Percentiles rank a stretch among this genome's conserved stretches.
Conservation (phyloP, 2,888 invertebrate species). For the Lamellibrachia columna region DNA sequence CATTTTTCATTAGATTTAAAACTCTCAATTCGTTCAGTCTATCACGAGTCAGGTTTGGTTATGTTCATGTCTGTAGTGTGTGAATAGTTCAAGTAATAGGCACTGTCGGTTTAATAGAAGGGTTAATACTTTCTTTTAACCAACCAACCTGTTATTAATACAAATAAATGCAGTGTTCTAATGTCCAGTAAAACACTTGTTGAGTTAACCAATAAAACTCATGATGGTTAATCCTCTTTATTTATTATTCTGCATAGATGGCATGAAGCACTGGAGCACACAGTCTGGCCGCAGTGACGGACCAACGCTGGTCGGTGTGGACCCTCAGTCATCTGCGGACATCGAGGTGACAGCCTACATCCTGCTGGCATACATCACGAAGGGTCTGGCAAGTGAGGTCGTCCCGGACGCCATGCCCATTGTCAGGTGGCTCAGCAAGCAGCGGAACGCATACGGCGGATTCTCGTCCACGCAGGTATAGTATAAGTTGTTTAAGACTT, state of each 20-base stretch:
- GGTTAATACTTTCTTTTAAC: too few species aligned
- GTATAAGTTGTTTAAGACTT: not conserved
- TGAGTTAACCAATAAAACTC: not conserved
- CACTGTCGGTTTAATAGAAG: too few species aligned
- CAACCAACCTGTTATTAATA: too few species aligned
- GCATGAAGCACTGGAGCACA: slow-evolving; percentile 82
- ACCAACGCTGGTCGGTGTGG: not conserved
- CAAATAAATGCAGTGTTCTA: too few species aligned
- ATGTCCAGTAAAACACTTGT: too few species aligned
- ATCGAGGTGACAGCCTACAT: slow-evolving; percentile 91
- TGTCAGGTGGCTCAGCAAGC: slow-evolving; percentile 78
- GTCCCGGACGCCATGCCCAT: slow-evolving; percentile 68
- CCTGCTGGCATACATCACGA: slow-evolving; percentile 73
- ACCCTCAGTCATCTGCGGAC: slow-evolving; percentile 72
- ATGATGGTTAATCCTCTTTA: too few species aligned
- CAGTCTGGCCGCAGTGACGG: not conserved
- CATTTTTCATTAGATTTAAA: too few species aligned
- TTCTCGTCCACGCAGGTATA: slow-evolving; percentile 63
- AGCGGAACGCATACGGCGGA: slow-evolving; percentile 74
- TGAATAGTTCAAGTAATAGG: too few species aligned
- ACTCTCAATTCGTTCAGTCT: too few species aligned
- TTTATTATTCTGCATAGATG: slow-evolving; percentile 58
- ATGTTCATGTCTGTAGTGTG: too few species aligned
- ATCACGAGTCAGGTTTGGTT: too few species aligned
- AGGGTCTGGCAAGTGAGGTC: slow-evolving; percentile 24